Percentiles rank a stretch among this genome's conserved stretches.
Conservation (phyloP, 1,140 invertebrate genomes). For the Pseudoatta argentina region DNA sequence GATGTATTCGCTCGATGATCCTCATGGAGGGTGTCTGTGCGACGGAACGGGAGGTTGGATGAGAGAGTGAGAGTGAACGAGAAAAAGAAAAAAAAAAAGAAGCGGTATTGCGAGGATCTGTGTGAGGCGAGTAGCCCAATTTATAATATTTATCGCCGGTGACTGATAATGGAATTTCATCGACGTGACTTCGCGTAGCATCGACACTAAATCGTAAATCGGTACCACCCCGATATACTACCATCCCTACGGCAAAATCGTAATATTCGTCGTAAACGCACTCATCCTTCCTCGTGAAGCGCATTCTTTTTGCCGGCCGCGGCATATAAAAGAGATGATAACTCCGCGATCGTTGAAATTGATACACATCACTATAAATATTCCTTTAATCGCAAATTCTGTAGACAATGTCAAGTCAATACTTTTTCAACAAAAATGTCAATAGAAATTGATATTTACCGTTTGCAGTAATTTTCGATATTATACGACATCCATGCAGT, state of each 20-base stretch:
- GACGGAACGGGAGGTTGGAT: slow-evolving; percentile 49
- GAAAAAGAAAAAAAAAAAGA: neutral
- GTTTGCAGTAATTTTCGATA: neutral
- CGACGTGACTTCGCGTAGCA: slow-evolving; percentile 56
- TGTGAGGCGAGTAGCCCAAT: slow-evolving; percentile 72
- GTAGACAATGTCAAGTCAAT: neutral
- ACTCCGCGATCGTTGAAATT: neutral
- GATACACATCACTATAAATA: neutral
- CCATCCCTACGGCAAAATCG: slow-evolving; percentile 44
- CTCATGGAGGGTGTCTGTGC: slow-evolving; percentile 55
- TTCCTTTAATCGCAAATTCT: neutral
- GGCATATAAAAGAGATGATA: slow-evolving; percentile 4
- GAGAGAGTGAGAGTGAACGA: neutral
- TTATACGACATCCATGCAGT: neutral
- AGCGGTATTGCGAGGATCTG: slow-evolving; percentile 32
- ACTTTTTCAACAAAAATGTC: neutral
- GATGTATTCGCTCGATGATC: slow-evolving; percentile 69
- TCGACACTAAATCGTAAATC: slow-evolving; percentile 72
- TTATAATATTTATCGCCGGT: slow-evolving; percentile 85
- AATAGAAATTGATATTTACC: neutral
- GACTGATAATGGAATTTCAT: slow-evolving; percentile 84
- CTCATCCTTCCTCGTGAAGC: neutral
- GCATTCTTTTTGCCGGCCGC: slow-evolving; percentile 6
- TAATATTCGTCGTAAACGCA: slow-evolving; percentile 73
- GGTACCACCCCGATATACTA: slow-evolving; percentile 61